A percentile compares a stretch with the other conserved stretches of the same genome.
Evolutionary conservation across 2,113 vertebrate genomes (phyloP).

Genomic region (Cercopithecus mona): DNA sequence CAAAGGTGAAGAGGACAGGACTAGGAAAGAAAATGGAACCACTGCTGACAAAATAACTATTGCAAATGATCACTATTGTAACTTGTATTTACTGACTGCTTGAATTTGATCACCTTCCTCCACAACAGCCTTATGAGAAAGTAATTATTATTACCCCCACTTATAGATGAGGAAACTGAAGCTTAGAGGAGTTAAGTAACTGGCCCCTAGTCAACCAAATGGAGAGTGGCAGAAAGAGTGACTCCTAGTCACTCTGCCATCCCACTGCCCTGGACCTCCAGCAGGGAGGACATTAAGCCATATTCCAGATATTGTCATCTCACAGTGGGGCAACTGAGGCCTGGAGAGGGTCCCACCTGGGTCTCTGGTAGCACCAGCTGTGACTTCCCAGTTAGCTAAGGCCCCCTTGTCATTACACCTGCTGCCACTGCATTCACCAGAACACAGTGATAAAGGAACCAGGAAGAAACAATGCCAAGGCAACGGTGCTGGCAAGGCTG

Average conservation of each 20-base stretch:
- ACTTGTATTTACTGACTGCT: not conserved
- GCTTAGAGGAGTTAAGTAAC: not conserved
- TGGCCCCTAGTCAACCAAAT: not conserved
- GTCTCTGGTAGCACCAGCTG: not conserved
- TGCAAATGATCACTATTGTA: not conserved
- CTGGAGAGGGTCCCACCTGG: not conserved
- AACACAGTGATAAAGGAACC: not conserved
- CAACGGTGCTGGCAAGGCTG: not conserved
- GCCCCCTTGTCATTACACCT: accelerated
- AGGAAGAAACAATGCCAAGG: not conserved
- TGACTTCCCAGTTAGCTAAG: not conserved
- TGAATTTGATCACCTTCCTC: not conserved
- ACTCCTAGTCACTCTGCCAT: not conserved
- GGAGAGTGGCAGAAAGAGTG: not conserved
- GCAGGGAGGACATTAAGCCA: not conserved
- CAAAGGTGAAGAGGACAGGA: not conserved
- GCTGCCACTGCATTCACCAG: not conserved
- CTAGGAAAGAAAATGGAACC: not conserved
- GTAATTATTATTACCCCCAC: not conserved
- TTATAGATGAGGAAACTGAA: not conserved
- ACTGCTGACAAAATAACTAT: not conserved
- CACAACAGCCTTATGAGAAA: not conserved
- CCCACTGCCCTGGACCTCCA: not conserved
- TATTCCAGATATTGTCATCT: not conserved
- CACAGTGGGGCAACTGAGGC: not conserved